Evolutionary conservation across 2,797 vertebrate genomes (phyloP), one percentile per base, ranked within the genome.

Genomic region (Odontamblyopus lacepedii): DNA sequence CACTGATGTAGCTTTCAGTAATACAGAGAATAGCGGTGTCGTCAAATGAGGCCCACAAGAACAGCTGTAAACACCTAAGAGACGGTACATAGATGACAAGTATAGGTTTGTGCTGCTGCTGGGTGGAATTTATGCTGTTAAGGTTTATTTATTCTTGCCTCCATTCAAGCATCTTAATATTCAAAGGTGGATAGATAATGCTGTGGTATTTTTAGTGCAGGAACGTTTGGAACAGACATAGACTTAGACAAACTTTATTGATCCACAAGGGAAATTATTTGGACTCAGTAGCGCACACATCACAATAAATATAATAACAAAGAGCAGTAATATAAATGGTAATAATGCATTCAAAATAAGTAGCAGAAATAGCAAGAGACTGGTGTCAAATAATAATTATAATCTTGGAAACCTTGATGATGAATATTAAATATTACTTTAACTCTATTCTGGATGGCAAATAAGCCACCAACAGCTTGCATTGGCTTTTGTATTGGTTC

Each of bases 1-100:
- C 74, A 76, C 81, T 87, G 73, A 83, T 80, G 77, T 87, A 77
- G 83, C 74, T 71, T 83, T 86, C 80, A 67, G 69, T 56, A 38
- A 38, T 38, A 38, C 44, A 81, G 48, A 62, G 27, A 73, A 80
- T 79, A 78, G 72, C 67, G 53, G 78, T 53, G 78, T 57, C 79
- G 61, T 63, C 61, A 78, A 7, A 74, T 66, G 75, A 72, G 70
- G 74, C 72, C 74, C 83, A 60, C 35, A 57, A 38, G 73, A 78
- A 83, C 57, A 64, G 68, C 73, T 70, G 44, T 67, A 80, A 71
- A 83, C 75, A 73, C 75, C 69, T 30, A 53, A 56, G 70, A 75
- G 51, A 79, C 29, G 57, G 68, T 80, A 73, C 69, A 80, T 78
- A 84, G 69, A 61, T 65, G 71, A 63, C 68, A 70, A 66, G 23